Base-by-base conservation (phyloP, 2,113 vertebrate genomes). In the Oreocharis arfaki region DNA sequence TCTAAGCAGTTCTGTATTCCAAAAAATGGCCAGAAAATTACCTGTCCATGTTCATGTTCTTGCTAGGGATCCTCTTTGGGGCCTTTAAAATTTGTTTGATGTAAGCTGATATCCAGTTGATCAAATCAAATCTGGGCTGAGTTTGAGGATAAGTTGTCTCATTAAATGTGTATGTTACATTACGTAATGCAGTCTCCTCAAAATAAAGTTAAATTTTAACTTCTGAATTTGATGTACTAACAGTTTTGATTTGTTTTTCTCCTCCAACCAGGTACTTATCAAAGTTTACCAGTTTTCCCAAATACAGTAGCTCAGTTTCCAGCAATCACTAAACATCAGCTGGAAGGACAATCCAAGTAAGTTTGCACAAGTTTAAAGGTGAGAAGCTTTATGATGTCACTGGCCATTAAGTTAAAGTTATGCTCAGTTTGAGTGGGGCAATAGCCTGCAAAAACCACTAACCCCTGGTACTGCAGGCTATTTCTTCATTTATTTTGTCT, bases 221-320 rank as follows among this genome's bases (percentile, higher is more conserved):
- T 75, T 30, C 17, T 61, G 3, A 9, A 1, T 65, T 50, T 74
- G 27, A 42, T 9, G 9, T n/a, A 28, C 47, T 64, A 35, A 64
- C 23, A 41, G 22, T 52, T 73, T 73, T 47, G 71, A 41, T 84
- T 74, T 57, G 22, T 42, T 78, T 59, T 75, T 71, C 75, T 53
- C 67, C 5, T 94, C 79, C 65, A 35, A 97, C 94, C 91, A 97
- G 97, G 96, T 69, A 93, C 71, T 55, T 88, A 89, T 69, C 94
- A 91, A 79, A 97, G 93, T 89, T 78, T 94, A 56, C 39, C 86
- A 50, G 71, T 89, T 56, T 87, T 97, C 91, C 98, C 98, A 8
- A 99, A 92, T 96, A 98, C 99, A 97, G 98, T 98, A 98, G 97
- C 98, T 74, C 98, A 99, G 71, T 98, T 99, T 10, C 99, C 99